Percentiles rank a stretch among this genome's conserved stretches.
Evolutionary conservation across 2,888 invertebrate species (phyloP).

Genomic region (Epinotia ramella): DNA sequence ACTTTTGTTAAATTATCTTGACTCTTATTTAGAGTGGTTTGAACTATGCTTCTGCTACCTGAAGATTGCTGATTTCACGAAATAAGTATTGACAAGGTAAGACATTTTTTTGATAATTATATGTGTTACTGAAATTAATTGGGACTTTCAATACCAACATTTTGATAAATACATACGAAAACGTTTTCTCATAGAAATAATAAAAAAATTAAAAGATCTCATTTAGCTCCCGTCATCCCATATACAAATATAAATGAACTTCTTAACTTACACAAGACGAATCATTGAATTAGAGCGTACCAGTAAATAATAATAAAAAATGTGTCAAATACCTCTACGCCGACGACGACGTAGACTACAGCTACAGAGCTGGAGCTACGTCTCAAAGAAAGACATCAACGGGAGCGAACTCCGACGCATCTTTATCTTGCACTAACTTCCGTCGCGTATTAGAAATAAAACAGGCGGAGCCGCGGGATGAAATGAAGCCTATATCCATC

Average conservation of each 20-base stretch:
- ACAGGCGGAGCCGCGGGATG: no score
- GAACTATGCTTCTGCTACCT: constrained; percentile 36
- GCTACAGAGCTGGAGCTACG: background rate
- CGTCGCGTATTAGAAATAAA: no score
- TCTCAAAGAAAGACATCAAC: constrained; percentile 71
- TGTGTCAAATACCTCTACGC: background rate
- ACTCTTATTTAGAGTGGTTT: constrained; percentile 25
- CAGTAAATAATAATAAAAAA: background rate
- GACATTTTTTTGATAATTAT: background rate
- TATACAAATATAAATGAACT: background rate
- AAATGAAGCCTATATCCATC: no score
- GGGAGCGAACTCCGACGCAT: constrained; percentile 51
- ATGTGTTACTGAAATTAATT: background rate
- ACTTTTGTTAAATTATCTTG: constrained; percentile 4
- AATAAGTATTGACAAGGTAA: constrained; percentile 20
- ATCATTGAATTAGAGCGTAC: background rate
- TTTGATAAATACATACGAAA: background rate
- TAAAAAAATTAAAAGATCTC: no score
- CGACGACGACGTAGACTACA: no score
- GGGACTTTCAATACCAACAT: background rate
- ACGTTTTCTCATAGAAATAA: background rate
- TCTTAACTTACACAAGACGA: background rate
- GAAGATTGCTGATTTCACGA: constrained; percentile 31
- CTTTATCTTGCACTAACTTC: background rate
- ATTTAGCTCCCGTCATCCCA: no score